phyloP scores from a whole-genome alignment of 2,888 invertebrate genomes.

The Exephanes ischioxanthus region DNA sequence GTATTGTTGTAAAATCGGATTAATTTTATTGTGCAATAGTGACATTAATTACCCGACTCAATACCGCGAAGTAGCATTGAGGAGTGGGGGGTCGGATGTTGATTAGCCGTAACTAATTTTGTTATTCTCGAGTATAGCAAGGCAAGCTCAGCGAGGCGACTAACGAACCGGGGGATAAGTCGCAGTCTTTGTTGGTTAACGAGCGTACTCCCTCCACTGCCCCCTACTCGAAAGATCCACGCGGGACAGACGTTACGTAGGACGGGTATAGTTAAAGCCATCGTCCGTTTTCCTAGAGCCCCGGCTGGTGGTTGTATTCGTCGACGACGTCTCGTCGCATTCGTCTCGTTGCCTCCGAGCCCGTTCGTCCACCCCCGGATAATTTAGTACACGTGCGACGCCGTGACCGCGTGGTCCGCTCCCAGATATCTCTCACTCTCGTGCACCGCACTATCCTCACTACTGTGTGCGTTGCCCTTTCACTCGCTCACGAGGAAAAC shows the following conservation, averaged over 20 bases:
- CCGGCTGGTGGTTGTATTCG: constrained; percentile 2
- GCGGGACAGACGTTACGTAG: constrained; percentile 24
- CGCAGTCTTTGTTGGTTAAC: constrained; percentile 57
- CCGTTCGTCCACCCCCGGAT: constrained; percentile 46
- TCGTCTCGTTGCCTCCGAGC: constrained; percentile 30
- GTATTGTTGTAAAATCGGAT: neutral
- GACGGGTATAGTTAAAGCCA: constrained; percentile 30
- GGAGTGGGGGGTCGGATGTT: constrained; percentile 12
- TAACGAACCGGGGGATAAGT: constrained; percentile 40
- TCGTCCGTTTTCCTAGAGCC: constrained; percentile 27
- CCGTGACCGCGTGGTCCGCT: constrained; percentile 42
- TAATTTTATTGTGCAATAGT: neutral
- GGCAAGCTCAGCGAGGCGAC: constrained; percentile 8
- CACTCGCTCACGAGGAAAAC: constrained; percentile 33
- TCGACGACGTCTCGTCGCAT: neutral
- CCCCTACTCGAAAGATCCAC: constrained; percentile 12
- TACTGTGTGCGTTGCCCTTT: neutral
- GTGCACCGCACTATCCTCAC: neutral
- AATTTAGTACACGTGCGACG: constrained; percentile 59
- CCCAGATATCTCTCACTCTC: neutral
- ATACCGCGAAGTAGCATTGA: constrained; percentile 3
- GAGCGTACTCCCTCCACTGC: constrained; percentile 44
- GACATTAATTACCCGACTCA: neutral
- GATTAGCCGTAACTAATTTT: constrained; percentile 64
- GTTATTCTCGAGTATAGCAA: constrained; percentile 53